These are phyloP conservation scores for Scytalopus superciliaris DNA, from an alignment of 2,113 vertebrate species.

Conservation along the genomic window DNA sequence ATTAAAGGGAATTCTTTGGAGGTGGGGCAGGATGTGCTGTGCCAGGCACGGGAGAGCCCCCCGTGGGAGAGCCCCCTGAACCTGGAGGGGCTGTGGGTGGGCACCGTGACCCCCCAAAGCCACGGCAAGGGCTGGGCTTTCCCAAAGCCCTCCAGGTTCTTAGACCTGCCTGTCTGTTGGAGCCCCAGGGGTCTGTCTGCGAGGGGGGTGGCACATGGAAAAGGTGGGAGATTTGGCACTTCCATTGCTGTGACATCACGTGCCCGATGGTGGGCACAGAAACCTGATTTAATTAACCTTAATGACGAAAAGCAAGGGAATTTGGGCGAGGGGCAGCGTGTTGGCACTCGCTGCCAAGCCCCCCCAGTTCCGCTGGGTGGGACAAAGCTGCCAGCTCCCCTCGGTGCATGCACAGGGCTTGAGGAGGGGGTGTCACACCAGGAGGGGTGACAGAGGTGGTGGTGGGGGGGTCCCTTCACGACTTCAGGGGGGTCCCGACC, in stretches of 20 bases:
- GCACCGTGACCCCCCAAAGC: background rate
- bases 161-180: background rate
- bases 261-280: background rate
- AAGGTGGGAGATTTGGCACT: background rate
- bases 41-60: background rate
- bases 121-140: background rate
- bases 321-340: too few species aligned
- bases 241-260: background rate
- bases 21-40: rapidly evolving
- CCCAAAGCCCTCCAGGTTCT: background rate
- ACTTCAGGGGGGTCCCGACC: background rate
- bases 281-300: background rate
- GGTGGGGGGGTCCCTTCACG: too few species aligned
- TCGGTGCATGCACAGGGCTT: background rate
- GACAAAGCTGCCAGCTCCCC: background rate
- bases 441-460: background rate
- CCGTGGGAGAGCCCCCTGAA: rapidly evolving
- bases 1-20: background rate
- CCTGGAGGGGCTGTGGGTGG: background rate
- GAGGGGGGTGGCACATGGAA: background rate
- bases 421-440: background rate
- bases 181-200: background rate
- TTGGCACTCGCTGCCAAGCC: background rate
- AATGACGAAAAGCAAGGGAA: background rate
- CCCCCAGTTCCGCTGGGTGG: background rate